phyloP scores from a whole-genome alignment of 2,888 invertebrate species.

The Heteromyza rotundicornis region DNA sequence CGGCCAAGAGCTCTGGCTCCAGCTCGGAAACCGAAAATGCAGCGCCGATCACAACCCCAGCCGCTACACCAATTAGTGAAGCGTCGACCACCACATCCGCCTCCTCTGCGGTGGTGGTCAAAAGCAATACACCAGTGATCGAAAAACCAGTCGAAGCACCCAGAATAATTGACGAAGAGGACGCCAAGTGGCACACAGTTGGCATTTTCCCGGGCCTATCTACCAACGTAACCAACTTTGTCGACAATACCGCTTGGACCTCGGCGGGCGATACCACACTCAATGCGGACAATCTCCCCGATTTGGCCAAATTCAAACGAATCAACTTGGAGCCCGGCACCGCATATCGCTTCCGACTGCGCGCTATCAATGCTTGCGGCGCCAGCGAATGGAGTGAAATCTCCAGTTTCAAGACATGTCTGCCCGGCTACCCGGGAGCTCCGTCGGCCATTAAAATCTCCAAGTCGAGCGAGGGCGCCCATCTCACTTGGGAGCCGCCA shows the following conservation, averaged over 20 bases:
- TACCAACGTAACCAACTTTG: constrained; percentile 35
- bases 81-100: too few species aligned
- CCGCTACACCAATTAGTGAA: too few species aligned
- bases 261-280: constrained; percentile 25
- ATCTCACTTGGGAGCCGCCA: constrained; percentile 40
- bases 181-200: constrained; percentile 43
- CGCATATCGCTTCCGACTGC: constrained; percentile 39
- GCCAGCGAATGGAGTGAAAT: constrained; percentile 41
- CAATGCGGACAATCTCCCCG: constrained; percentile 34
- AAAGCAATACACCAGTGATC: too few species aligned
- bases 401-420: constrained; percentile 40
- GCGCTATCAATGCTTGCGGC: constrained; percentile 38
- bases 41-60: too few species aligned
- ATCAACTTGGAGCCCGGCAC: constrained; percentile 39
- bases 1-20: too few species aligned
- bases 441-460: constrained; percentile 43
- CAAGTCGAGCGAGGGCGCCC: constrained; percentile 40
- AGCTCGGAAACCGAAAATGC: too few species aligned
- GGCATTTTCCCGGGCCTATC: constrained; percentile 35
- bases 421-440: constrained; percentile 41
- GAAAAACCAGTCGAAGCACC: background rate
- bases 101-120: too few species aligned
- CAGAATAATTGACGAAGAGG: constrained; percentile 30
- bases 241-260: constrained; percentile 35
- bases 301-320: constrained; percentile 31